Evolutionary conservation across 2,113 vertebrate genomes (phyloP).

Genomic region (Chaetops frenatus): DNA sequence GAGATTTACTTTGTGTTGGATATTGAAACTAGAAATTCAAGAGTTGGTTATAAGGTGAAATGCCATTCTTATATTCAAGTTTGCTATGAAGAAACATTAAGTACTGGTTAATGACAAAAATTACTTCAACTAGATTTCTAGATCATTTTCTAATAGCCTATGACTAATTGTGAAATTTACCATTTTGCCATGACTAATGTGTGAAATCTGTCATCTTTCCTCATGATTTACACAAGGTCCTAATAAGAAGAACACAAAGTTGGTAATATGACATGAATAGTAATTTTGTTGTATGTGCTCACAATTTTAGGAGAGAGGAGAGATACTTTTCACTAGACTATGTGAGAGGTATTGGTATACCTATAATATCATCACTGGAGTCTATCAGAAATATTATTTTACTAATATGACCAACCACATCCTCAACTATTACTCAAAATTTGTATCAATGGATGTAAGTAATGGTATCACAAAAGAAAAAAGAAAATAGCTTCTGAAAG

Average conservation of each 20-base stretch:
- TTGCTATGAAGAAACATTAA: background rate
- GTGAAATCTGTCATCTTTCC: conserved; percentile 39
- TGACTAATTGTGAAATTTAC: conserved; percentile 40
- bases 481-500: background rate
- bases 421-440: background rate
- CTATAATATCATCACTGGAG: background rate
- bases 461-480: background rate
- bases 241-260: background rate
- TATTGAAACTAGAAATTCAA: background rate
- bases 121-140: background rate
- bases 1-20: background rate
- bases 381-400: background rate
- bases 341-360: background rate
- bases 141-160: conserved; percentile 7
- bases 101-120: background rate
- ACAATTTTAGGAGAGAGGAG: background rate
- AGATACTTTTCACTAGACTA: background rate
- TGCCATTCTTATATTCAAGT: background rate
- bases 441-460: background rate
- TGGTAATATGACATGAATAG: background rate
- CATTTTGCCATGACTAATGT: conserved; percentile 32
- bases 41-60: background rate
- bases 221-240: background rate
- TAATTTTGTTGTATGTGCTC: background rate
- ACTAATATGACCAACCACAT: background rate